Evolutionary conservation across 2,113 vertebrate genomes (phyloP).

Genomic region (Panthera leo): DNA sequence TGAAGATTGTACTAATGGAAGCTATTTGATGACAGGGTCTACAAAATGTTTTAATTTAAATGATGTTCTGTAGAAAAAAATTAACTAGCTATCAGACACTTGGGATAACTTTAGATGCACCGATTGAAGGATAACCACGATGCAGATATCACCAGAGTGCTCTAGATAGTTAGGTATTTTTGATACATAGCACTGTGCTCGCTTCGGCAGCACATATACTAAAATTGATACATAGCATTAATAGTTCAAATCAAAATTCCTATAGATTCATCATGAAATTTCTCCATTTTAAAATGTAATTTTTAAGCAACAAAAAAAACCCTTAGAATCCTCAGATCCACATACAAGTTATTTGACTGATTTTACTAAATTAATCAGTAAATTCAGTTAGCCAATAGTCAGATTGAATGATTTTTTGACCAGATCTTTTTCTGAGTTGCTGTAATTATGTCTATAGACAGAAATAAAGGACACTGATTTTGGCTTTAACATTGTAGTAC

Average conservation of each 20-base stretch:
- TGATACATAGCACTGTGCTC: background rate
- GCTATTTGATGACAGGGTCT: background rate
- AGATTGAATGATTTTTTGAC: background rate
- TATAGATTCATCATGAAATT: background rate
- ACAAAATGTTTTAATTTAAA: slow-evolving; percentile 31
- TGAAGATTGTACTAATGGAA: background rate
- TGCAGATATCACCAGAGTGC: background rate
- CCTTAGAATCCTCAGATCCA: background rate
- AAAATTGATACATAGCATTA: background rate
- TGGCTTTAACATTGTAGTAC: background rate
- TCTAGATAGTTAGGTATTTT: background rate
- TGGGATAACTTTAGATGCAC: slow-evolving; percentile 31
- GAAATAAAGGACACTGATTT: background rate
- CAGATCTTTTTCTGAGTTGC: slow-evolving; percentile 28
- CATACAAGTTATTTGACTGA: background rate
- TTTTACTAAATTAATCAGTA: slow-evolving; percentile 10
- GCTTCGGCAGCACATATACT: too few species aligned
- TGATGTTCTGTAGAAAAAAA: background rate
- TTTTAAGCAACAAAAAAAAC: slow-evolving; percentile 41
- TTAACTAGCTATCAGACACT: background rate
- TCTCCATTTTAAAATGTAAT: background rate
- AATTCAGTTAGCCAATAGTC: slow-evolving; percentile 10
- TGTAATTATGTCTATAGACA: background rate
- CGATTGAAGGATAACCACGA: background rate
- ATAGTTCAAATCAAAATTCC: slow-evolving; percentile 29